A percentile compares a stretch with the other conserved stretches of the same genome.
phyloP scores from a whole-genome alignment of 92 coral and sea anemone species.

The Heteractis magnifica region DNA sequence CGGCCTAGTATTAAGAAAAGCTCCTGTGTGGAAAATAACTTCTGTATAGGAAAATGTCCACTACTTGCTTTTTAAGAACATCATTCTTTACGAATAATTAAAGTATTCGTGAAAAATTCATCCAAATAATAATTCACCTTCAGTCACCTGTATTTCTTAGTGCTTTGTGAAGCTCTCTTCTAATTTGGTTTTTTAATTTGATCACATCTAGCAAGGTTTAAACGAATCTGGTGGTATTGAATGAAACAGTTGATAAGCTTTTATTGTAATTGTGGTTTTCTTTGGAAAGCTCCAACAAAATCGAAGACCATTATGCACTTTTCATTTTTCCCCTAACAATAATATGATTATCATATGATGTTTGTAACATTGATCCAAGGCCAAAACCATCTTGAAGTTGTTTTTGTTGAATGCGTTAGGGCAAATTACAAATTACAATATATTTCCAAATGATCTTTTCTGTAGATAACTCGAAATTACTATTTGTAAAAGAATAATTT shows the following conservation, averaged over 20 bases:
- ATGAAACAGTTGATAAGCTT: not conserved
- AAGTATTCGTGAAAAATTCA: not conserved
- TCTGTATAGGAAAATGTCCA: not conserved
- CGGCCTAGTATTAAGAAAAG: not conserved
- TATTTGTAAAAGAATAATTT: slow-evolving; percentile 10
- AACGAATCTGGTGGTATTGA: not conserved
- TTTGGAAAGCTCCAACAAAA: not conserved
- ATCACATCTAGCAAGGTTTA: not conserved
- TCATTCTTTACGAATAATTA: not conserved
- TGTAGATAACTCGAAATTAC: not conserved
- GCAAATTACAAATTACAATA: not conserved
- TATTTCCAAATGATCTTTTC: not conserved
- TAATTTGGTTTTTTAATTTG: not conserved
- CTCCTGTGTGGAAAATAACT: too few relatives aligned
- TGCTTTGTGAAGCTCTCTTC: not conserved
- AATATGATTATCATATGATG: not conserved
- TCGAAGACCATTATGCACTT: not conserved
- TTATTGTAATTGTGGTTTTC: not conserved
- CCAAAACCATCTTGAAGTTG: not conserved
- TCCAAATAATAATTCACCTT: not conserved
- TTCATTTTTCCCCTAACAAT: not conserved
- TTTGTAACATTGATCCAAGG: not conserved
- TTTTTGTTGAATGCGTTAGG: not conserved
- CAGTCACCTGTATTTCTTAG: not conserved
- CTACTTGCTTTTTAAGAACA: not conserved